These are phyloP conservation scores for Lepidochrysops patricia DNA, from an alignment of 2,888 invertebrate species.

Conservation along the genomic window DNA sequence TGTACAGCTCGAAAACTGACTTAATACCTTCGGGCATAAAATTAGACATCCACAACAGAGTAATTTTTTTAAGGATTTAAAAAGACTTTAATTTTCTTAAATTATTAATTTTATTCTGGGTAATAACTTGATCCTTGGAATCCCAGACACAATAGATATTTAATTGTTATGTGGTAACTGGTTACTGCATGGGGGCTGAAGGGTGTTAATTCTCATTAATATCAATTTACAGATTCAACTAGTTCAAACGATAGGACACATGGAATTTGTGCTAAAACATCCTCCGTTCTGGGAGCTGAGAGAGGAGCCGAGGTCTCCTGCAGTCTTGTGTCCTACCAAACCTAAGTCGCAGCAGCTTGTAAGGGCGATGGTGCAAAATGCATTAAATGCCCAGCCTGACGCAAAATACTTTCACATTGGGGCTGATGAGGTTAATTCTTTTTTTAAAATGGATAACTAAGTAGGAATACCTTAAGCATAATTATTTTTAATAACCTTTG, in stretches of 20 bases:
- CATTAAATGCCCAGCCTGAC: constrained; percentile 76
- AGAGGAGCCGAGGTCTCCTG: constrained; percentile 78
- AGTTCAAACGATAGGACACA: constrained; percentile 91
- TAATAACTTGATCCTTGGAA: no score
- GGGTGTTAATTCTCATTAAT: not conserved
- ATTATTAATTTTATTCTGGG: no score
- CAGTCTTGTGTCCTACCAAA: constrained; percentile 83
- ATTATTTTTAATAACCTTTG: no score
- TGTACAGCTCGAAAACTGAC: no score
- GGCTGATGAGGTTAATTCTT: constrained; percentile 79
- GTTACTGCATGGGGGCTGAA: no score
- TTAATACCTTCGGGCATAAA: no score
- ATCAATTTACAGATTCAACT: constrained; percentile 73
- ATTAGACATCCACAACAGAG: no score
- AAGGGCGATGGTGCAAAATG: constrained; percentile 80
- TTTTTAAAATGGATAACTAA: not conserved
- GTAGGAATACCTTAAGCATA: no score
- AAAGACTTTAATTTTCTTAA: no score
- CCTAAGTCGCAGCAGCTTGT: constrained; percentile 39
- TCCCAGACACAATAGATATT: no score
- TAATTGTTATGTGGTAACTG: no score
- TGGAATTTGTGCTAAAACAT: constrained; percentile 88
- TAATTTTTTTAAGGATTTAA: no score
- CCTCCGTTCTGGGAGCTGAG: constrained; percentile 77
- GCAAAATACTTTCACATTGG: constrained; percentile 85